phyloP scores from a whole-genome alignment of 2,113 vertebrate species.

The Pachycephala philippinensis region DNA sequence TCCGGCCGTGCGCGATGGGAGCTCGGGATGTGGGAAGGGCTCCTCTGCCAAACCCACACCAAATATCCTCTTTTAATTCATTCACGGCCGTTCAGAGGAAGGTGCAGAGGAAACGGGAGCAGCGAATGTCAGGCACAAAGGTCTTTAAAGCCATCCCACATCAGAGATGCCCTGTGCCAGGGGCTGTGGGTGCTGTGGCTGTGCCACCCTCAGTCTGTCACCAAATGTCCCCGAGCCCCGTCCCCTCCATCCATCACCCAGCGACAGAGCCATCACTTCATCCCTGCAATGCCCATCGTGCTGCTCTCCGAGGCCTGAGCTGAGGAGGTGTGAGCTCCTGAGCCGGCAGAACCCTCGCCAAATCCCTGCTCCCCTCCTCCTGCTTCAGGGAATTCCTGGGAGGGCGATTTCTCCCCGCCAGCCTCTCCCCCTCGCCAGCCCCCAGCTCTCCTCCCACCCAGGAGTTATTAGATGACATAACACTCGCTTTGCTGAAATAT shows the following conservation, averaged over 20 bases:
- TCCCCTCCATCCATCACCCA: neutral
- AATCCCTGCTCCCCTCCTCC: neutral
- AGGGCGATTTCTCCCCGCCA: neutral
- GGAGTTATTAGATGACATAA: constrained; percentile 63
- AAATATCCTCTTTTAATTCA: neutral
- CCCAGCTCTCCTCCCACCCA: neutral
- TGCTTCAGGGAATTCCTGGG: neutral
- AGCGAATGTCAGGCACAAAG: neutral
- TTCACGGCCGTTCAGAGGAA: neutral
- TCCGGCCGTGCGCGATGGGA: rapidly evolving
- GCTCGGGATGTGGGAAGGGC: neutral
- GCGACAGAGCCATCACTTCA: neutral
- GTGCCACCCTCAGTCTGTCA: neutral
- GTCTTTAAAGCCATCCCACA: neutral
- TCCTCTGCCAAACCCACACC: neutral
- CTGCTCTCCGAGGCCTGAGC: neutral
- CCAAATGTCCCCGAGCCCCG: neutral
- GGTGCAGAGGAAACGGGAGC: neutral
- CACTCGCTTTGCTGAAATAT: constrained; percentile 27
- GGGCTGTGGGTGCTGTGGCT: neutral
- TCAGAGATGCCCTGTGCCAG: neutral
- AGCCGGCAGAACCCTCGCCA: neutral
- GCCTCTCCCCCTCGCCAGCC: neutral
- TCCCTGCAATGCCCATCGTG: neutral
- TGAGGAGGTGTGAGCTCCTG: neutral